Conservation (phyloP, 2,888 invertebrate genomes). For the Empis stercorea region DNA sequence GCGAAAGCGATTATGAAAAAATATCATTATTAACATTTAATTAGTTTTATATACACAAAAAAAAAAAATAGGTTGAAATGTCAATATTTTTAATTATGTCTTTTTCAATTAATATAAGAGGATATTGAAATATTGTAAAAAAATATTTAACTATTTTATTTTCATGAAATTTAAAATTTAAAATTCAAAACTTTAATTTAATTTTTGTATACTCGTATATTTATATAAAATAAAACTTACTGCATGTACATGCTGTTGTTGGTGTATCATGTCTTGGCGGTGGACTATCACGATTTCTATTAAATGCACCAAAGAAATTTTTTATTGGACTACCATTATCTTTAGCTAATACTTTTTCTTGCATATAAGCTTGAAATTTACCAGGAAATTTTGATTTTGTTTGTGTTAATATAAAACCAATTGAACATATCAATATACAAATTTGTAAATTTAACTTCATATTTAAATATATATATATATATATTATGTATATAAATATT, state of each 20-base stretch:
- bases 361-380: slow-evolving; percentile 28
- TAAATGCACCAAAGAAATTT: slow-evolving; percentile 49
- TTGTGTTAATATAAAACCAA: not conserved
- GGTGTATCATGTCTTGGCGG: slow-evolving; percentile 47
- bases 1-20: too few species aligned
- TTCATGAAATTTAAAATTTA: too few species aligned
- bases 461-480: not conserved
- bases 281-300: slow-evolving; percentile 41
- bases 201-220: too few species aligned
- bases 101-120: too few species aligned
- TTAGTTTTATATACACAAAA: too few species aligned
- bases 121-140: too few species aligned
- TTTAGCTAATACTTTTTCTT: slow-evolving; percentile 17
- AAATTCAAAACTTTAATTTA: too few species aligned
- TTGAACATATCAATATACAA: not conserved
- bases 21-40: too few species aligned
- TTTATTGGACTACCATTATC: slow-evolving; percentile 32
- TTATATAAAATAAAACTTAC: slow-evolving; percentile 38
- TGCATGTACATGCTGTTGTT: slow-evolving; percentile 47
- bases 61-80: too few species aligned
- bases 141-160: too few species aligned
- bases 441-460: not conserved
- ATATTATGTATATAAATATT: too few species aligned
- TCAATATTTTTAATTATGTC: too few species aligned
- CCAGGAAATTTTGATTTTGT: slow-evolving; percentile 22